Evolutionary conservation across 2,113 vertebrate species (phyloP), one percentile per base, ranked within the genome.

Genomic region (Dipodomys merriami): DNA sequence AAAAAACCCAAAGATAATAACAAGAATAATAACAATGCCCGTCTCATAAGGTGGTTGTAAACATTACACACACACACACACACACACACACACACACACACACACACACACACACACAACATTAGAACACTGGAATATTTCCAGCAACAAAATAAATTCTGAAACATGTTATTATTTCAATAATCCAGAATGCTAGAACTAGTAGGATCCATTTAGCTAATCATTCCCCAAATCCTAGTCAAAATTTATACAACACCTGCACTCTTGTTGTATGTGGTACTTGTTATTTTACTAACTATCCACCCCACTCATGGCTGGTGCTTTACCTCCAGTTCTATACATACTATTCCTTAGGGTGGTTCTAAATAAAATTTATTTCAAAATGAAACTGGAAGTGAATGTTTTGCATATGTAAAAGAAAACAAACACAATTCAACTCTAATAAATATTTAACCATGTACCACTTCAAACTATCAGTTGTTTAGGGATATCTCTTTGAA

Each of bases 241-340:
- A 76, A 94, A 95, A 79, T 95, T 69, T 39, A 6, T 39, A 20
- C 67, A 86, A 79, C 3, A 22, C 35, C 15, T 82, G 73, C 44
- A 76, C 22, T 93, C 29, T 83, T 94, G 72, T 22, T 91, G 27
- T 49, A 49, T 86, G 1, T 33, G 81, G 71, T 53, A 74, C 33
- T 93, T 86, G 33, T 53, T 93, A 84, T 73, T 77, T 84, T 72
- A 68, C n/a, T 84, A 86, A 91, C 49, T 49, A 49, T 49, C 49
- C 49, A 49, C 49, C 10, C 49, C 2, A 49, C 49, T 49, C 49
- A 49, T 49, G 12, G 49, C 49, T 49, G 49, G 12, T 49, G 49
- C 49, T 49, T 12, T 49, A 49, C 49, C 49, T 49, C 49, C 49
- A 12, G 49, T 49, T 49, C 49, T 2, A 49, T 49, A 49, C 8